Percentiles rank a stretch among this genome's conserved stretches.
phyloP scores from a whole-genome alignment of 2,888 invertebrate species.

The Dolichopus griseipennis region DNA sequence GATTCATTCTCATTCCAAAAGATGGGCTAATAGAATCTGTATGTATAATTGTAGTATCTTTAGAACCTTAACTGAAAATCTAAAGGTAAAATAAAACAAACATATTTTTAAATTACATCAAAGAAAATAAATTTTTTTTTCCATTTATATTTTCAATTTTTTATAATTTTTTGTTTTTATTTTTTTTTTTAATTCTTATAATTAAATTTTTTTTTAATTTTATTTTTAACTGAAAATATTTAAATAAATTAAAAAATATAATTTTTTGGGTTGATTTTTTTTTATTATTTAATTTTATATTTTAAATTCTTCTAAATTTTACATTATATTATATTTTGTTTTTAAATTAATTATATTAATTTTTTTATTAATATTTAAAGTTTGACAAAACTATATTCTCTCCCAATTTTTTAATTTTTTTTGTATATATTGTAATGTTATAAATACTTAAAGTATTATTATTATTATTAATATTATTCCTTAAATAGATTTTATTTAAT shows the following conservation, averaged over 20 bases:
- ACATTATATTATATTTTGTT: not conserved
- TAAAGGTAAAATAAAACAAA: not conserved
- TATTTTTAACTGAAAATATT: not conserved
- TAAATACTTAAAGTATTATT: too few relatives aligned
- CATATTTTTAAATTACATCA: not conserved
- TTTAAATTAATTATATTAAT: not conserved
- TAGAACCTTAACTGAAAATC: too few relatives aligned
- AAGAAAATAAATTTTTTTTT: not conserved
- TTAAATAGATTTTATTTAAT: not conserved
- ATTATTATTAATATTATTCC: not conserved
- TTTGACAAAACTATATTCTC: conserved; percentile 1
- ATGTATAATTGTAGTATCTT: too few relatives aligned
- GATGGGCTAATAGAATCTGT: too few relatives aligned
- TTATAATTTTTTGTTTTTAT: not conserved
- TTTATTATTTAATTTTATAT: not conserved
- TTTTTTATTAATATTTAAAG: not conserved
- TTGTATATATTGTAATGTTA: not conserved
- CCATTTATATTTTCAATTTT: not conserved
- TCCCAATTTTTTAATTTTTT: not conserved
- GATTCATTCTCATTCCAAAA: too few relatives aligned
- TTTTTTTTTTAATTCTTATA: not conserved
- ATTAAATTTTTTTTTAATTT: not conserved
- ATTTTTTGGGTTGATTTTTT: not conserved
- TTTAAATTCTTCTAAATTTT: not conserved
- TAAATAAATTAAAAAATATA: conserved; percentile 3